Evolutionary conservation across 2,888 invertebrate species (phyloP), one percentile per base, ranked within the genome.

Genomic region (Erebia palarica): DNA sequence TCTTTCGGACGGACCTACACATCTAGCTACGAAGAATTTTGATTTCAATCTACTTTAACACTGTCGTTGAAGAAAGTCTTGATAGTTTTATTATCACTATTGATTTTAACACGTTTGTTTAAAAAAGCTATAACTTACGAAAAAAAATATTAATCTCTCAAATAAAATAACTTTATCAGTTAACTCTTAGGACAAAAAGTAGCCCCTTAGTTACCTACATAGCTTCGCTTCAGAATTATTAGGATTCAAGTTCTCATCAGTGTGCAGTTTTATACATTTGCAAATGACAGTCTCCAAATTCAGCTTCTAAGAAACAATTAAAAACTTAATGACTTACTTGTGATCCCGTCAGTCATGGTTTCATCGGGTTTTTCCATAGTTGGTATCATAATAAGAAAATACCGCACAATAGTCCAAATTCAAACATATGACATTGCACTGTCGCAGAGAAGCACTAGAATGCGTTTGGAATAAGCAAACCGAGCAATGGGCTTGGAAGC

Each of bases 371-470:
- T 82, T 77, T 82, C 81, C 80, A 72, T 74, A 68, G 65, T 65
- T 55, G 60, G 59, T 27, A 47, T 68, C 63, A 51, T 44, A 65
- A 42, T 51, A 70, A 67, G 73, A 74, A 49, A 67, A 69, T 72
- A 51, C 11, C 44, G 73, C 78, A 74, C 69, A 72, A 75, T 71
- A 71, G 61, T 71, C 27, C 55, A 74, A 80, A 76, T 80, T 84
- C 80, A 88, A 81, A 80, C 78, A 80, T 79, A 76, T 82, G 81
- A 83, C 90, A 91, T 91, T 86, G 88, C 89, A 89, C 87, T 83
- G 79, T 83, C 83, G 81, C 82, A 86, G 76, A 77, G 80, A 80
- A 80, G 79, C 85, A 87, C 85, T 86, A 83, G 84, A 86, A 87
- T 87, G 86, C 87, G 86, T 83, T 83, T 84, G 83, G 84, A 86